Conservation (phyloP, 30 jellyfish, hydroid and myxozoan species). For the Euphysa ruthae region DNA sequence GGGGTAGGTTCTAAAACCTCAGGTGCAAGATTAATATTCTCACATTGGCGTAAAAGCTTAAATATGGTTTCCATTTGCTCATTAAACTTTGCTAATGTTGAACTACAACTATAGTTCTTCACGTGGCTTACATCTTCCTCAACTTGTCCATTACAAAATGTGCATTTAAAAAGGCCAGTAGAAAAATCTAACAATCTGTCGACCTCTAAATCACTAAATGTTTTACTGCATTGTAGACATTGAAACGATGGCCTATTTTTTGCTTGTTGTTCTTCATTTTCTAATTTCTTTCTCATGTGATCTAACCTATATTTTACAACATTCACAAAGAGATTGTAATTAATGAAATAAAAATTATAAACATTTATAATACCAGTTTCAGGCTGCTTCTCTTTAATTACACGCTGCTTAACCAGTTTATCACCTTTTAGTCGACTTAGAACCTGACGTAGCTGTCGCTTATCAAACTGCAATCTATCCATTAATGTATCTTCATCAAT, state of each 20-base stretch:
- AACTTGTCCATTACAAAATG: constrained; percentile 82
- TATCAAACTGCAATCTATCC: constrained; percentile 77
- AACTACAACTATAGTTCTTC: constrained; percentile 45
- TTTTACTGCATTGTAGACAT: constrained; percentile 71
- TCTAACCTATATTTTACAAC: constrained; percentile 86
- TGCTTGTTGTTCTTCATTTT: constrained; percentile 91
- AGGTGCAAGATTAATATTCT: constrained; percentile 87
- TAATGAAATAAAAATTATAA: constrained; percentile 75
- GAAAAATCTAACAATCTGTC: constrained; percentile 66
- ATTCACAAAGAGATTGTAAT: constrained; percentile 80
- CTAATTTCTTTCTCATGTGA: constrained; percentile 77
- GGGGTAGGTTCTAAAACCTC: constrained; percentile 96
- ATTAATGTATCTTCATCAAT: constrained; percentile 88
- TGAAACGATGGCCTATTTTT: constrained; percentile 85
- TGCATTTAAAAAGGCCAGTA: constrained; percentile 75
- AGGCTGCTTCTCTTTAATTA: constrained; percentile 70
- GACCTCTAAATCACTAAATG: constrained; percentile 82
- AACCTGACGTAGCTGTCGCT: constrained; percentile 87
- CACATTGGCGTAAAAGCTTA: constrained; percentile 80
- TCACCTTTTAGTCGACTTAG: constrained; percentile 62
- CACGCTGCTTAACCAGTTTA: constrained; percentile 85
- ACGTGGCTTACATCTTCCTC: constrained; percentile 75
- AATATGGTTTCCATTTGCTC: constrained; percentile 92
- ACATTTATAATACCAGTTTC: constrained; percentile 75
- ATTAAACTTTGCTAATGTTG: constrained; percentile 81